Evolutionary conservation across 92 coral and sea anemone genomes (phyloP).

Genomic region (Epizoanthus illoricatus): DNA sequence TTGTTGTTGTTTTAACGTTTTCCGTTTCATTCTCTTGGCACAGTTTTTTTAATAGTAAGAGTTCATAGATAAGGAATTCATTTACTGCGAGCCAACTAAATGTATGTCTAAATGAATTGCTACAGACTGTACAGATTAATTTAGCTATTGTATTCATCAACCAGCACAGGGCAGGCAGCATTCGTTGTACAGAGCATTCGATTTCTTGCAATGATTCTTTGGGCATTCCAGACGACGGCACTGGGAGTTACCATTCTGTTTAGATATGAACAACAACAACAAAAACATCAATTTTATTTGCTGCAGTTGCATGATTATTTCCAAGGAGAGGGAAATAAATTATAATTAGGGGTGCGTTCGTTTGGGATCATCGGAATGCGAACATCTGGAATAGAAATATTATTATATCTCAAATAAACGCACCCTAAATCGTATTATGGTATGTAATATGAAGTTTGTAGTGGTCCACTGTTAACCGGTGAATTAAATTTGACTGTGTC

Average conservation of each 20-base stretch:
- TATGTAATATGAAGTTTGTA: no score
- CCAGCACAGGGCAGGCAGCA: slow-evolving; percentile 77
- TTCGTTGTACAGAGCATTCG: slow-evolving; percentile 39
- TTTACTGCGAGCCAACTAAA: background rate
- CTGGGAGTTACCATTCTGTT: slow-evolving; percentile 62
- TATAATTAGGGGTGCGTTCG: no score
- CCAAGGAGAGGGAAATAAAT: no score
- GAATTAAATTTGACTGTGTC: no score
- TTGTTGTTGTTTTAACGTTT: background rate
- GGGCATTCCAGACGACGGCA: slow-evolving; percentile 73
- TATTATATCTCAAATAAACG: no score
- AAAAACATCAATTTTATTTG: no score
- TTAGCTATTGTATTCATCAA: background rate
- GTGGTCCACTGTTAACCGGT: no score
- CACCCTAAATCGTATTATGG: no score
- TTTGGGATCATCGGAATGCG: no score
- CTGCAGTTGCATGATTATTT: no score
- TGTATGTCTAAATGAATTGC: background rate
- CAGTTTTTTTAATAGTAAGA: background rate
- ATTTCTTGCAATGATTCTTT: slow-evolving; percentile 61
- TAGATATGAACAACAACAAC: background rate
- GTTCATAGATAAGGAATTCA: background rate
- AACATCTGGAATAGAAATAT: no score
- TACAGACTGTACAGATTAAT: background rate
- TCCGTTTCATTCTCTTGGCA: background rate